A percentile compares a stretch with the other conserved stretches of the same genome.
Evolutionary conservation across 2,113 vertebrate species (phyloP).

Genomic region (Glareola pratincola): DNA sequence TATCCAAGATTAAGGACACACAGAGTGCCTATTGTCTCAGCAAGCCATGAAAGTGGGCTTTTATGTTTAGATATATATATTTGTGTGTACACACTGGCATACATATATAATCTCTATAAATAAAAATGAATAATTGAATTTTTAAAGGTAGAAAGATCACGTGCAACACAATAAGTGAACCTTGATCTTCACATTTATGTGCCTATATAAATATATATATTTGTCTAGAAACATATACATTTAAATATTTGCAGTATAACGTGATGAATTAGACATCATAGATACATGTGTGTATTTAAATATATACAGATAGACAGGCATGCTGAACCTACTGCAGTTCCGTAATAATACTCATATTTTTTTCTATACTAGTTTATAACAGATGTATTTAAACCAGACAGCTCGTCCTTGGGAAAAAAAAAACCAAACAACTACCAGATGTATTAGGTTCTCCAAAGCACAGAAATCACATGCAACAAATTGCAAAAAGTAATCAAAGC

Average conservation of each 20-base stretch:
- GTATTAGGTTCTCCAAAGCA: slow-evolving; percentile 4
- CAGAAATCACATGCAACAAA: slow-evolving; percentile 19
- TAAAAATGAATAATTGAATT: background rate
- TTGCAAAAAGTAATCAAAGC: slow-evolving; percentile 28
- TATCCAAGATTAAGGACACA: background rate
- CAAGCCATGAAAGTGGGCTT: background rate
- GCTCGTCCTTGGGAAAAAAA: background rate
- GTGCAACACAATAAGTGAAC: background rate
- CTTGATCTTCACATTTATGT: background rate
- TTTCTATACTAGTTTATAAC: background rate
- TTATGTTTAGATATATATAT: background rate
- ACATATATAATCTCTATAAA: background rate
- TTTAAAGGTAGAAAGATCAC: background rate
- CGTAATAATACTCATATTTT: background rate
- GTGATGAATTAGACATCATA: background rate
- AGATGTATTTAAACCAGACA: background rate
- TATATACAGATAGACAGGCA: background rate
- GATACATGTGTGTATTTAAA: background rate
- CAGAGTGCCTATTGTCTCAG: slow-evolving; percentile 29
- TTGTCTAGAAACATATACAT: background rate
- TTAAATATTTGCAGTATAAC: background rate
- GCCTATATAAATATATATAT: background rate
- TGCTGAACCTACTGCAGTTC: background rate
- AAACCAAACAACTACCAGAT: background rate
- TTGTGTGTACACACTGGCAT: background rate